Base-by-base conservation (phyloP, 2,888 invertebrate species). In the Orchesellides sinensis region DNA sequence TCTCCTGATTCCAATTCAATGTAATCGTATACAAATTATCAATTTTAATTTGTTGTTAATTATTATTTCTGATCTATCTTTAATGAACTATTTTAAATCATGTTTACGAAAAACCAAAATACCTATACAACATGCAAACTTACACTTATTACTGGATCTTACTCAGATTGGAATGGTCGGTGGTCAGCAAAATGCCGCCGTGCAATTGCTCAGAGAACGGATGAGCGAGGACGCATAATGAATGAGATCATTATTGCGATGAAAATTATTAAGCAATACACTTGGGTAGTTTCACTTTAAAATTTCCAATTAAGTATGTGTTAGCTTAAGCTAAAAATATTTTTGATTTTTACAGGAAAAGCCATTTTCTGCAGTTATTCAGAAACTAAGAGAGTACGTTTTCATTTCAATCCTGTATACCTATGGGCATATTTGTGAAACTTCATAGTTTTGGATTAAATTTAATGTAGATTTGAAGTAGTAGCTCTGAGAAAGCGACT, bases 1-100 rank as follows among this genome's bases (percentile, higher is more conserved):
- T 14, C 88, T 96, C 86, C 93, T 96, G 0, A 92, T 97, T 83
- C 96, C 97, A 0, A 92, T 96, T 27, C 96, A 98, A 92, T 94
- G 95, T 94, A 90, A 12, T 6, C 6, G 12, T 54, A 2, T 21
- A 12, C 54, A 54, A 47, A 4, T 47, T 47, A n/a, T n/a, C 14
- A n/a, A n/a, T 47, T 32, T 32, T 6, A 32, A 10, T 6, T 10
- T 6, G 32, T 10, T n/a, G n/a, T 8, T 12, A 59, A 59, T 3
- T 19, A 23, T 70, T 8, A 5, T 17, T 32, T 61, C 14, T 35
- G 4, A 12, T 63, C n/a, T 2, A 10, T 25, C 12, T 35, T 35
- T 35, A 19, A 23, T 29, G 8, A 47, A 61, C 4, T 6, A 29
- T 52, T 61, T 47, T 54, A 10, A 4, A 17, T 12, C n/a, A 17